Evolutionary conservation across 2,797 vertebrate genomes (phyloP).

Genomic region (Steatocranus sp.): DNA sequence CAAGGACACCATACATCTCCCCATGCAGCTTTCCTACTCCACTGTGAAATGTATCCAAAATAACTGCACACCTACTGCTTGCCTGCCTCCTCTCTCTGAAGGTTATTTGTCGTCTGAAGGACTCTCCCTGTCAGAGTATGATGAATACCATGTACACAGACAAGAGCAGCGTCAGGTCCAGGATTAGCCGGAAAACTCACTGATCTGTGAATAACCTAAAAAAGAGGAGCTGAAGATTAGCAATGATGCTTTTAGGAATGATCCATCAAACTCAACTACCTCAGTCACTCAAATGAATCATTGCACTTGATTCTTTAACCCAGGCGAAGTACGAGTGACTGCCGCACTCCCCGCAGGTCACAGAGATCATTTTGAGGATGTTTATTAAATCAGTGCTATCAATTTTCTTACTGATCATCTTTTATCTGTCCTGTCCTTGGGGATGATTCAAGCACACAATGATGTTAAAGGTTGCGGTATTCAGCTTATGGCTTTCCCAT

Average conservation of each 20-base stretch:
- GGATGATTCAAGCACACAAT: conserved; percentile 73
- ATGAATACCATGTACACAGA: conserved; percentile 99
- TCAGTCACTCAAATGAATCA: conserved; percentile 99
- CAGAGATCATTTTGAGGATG: conserved; percentile 73
- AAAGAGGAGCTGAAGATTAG: conserved; percentile 99
- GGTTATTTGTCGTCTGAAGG: conserved; percentile 99
- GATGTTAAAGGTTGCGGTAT: conserved; percentile 77
- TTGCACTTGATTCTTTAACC: conserved; percentile 89
- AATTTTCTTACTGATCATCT: conserved; percentile 81
- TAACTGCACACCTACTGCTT: conserved; percentile 94
- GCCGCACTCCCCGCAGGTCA: conserved; percentile 77
- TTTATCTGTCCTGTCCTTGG: conserved; percentile 79
- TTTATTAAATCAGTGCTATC: conserved; percentile 82
- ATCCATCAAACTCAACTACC: conserved; percentile 99
- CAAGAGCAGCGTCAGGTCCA: conserved; percentile 96
- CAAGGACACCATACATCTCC: conserved; percentile 92
- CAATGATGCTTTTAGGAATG: conserved; percentile 99
- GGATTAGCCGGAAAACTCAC: conserved; percentile 99
- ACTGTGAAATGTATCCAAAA: conserved; percentile 99
- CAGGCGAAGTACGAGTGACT: conserved; percentile 84
- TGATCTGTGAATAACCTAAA: conserved; percentile 99
- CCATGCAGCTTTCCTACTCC: conserved; percentile 88
- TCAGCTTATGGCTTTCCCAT: conserved; percentile 67
- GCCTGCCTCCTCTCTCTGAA: conserved; percentile 93
- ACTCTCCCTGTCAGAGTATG: conserved; percentile 99